phyloP scores from a whole-genome alignment of 2,113 vertebrate species.

The Leucopsar rothschildi region DNA sequence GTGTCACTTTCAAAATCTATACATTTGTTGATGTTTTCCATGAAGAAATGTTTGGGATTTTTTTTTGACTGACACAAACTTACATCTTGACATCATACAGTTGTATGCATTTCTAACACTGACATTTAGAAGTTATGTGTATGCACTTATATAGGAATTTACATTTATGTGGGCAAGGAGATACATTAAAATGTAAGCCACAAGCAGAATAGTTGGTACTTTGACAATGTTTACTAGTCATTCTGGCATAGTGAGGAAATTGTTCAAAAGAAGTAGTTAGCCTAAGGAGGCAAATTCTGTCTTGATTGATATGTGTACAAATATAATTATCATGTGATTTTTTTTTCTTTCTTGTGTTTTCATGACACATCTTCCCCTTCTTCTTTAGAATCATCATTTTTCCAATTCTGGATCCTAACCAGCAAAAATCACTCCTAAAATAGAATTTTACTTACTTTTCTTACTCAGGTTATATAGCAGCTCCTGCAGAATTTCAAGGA shows the following conservation, averaged over 20 bases:
- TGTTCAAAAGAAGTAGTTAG: neutral
- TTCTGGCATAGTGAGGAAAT: neutral
- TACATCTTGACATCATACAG: neutral
- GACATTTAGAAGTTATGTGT: neutral
- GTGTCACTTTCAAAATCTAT: neutral
- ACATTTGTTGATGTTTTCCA: neutral
- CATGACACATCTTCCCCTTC: neutral
- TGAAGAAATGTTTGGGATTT: neutral
- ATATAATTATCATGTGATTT: neutral
- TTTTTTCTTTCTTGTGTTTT: neutral
- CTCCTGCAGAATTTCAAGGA: neutral
- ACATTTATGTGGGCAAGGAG: neutral
- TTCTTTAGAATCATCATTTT: neutral
- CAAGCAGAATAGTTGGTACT: neutral
- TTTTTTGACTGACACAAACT: neutral
- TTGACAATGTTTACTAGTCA: neutral
- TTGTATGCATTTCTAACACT: neutral
- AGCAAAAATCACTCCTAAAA: neutral
- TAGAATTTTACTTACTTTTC: neutral
- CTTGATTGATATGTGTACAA: neutral
- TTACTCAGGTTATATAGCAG: neutral
- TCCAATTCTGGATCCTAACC: neutral
- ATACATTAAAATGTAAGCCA: neutral
- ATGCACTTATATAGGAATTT: neutral
- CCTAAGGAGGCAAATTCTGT: neutral